Percentiles rank a stretch among this genome's conserved stretches.
Evolutionary conservation across 2,888 invertebrate genomes (phyloP).

Genomic region (Synanthedon myopaeformis): DNA sequence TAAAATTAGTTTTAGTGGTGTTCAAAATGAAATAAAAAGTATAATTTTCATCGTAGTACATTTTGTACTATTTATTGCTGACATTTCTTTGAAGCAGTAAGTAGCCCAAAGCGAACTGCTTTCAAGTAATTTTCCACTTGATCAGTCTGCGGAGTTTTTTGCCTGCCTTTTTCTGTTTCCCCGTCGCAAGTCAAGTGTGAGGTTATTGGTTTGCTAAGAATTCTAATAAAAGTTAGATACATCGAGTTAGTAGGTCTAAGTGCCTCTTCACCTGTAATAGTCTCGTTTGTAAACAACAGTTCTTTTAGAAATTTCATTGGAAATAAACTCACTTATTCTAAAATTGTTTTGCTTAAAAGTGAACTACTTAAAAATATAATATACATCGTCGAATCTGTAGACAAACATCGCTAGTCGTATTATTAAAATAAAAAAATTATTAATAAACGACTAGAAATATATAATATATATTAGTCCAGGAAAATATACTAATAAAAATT

Average conservation of each 20-base stretch:
- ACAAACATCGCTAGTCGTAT: too few relatives aligned
- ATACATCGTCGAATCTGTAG: too few relatives aligned
- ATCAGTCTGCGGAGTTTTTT: conserved; percentile 42
- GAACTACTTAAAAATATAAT: too few relatives aligned
- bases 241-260: conserved; percentile 31
- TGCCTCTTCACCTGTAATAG: conserved; percentile 25
- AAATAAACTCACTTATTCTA: conserved; percentile 18
- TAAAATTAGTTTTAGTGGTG: too few relatives aligned
- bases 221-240: conserved; percentile 53
- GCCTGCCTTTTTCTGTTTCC: conserved; percentile 21
- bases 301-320: conserved; percentile 15
- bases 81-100: neutral
- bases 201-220: conserved; percentile 48
- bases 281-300: conserved; percentile 1
- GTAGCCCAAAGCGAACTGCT: conserved; percentile 20
- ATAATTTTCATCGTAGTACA: too few relatives aligned
- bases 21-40: too few relatives aligned
- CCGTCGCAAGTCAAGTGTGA: conserved; percentile 43
- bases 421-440: too few relatives aligned
- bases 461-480: too few relatives aligned
- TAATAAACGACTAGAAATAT: too few relatives aligned
- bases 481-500: too few relatives aligned
- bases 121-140: conserved; percentile 58
- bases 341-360: too few relatives aligned
- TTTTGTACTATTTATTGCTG: neutral